phyloP scores from a whole-genome alignment of 2,113 vertebrate genomes.

The Etia nguti region DNA sequence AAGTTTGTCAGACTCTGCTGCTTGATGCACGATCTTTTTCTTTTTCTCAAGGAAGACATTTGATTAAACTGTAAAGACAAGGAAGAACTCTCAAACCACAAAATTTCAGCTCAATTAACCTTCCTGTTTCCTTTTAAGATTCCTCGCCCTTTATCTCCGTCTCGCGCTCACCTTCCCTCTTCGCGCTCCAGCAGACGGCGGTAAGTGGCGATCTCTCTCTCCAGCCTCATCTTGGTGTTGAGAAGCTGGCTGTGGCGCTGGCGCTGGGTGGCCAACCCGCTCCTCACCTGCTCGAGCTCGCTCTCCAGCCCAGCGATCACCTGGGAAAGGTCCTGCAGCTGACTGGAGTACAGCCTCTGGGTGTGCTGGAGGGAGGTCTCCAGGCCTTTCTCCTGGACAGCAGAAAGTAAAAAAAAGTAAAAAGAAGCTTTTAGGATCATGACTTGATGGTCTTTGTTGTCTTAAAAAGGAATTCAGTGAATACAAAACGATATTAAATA shows the following conservation, averaged over 20 bases:
- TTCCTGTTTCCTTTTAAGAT: not conserved
- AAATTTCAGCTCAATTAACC: not conserved
- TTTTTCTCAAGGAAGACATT: not conserved
- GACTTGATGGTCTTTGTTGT: not conserved
- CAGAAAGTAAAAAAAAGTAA: not conserved
- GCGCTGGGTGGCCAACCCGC: constrained; percentile 82
- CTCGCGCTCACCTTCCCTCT: constrained; percentile 83
- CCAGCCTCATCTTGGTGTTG: constrained; percentile 93
- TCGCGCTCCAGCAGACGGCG: constrained; percentile 87
- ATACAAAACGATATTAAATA: not conserved
- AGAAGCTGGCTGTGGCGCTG: constrained; percentile 86
- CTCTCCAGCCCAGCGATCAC: constrained; percentile 83
- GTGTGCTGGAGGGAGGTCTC: constrained; percentile 82
- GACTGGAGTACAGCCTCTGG: constrained; percentile 82
- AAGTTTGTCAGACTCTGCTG: not conserved
- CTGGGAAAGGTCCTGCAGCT: constrained; percentile 81
- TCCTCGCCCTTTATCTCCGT: not conserved
- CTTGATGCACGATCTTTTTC: not conserved
- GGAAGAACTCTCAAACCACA: not conserved
- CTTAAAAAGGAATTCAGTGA: not conserved
- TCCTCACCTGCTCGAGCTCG: constrained; percentile 84
- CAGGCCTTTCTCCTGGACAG: constrained; percentile 84
- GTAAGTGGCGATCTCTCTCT: constrained; percentile 91
- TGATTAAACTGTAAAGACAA: not conserved
- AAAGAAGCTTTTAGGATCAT: not conserved